Evolutionary conservation across 1,140 invertebrate species (phyloP).

Genomic region (Myzus persicae): DNA sequence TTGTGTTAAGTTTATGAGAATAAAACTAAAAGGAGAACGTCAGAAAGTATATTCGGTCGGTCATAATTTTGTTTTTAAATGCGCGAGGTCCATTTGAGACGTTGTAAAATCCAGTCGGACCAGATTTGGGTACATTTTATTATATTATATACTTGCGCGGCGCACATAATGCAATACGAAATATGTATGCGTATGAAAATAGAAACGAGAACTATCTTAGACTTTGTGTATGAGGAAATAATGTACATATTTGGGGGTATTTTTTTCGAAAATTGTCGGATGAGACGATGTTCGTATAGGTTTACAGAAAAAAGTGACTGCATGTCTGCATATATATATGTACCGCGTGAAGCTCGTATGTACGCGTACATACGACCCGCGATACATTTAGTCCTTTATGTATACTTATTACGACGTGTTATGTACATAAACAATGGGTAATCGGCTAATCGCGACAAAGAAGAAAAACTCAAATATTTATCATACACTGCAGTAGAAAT

Average conservation of each 20-base stretch:
- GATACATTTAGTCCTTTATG: not conserved
- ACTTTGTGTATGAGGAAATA: not conserved
- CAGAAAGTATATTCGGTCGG: not conserved
- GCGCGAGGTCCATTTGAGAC: not conserved
- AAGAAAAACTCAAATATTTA: not conserved
- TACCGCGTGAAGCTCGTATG: too few species aligned
- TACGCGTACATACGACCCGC: too few species aligned
- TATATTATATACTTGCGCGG: not conserved
- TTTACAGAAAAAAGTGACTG: not conserved
- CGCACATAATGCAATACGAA: not conserved
- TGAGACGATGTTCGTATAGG: not conserved
- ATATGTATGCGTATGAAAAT: not conserved
- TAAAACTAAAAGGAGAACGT: not conserved
- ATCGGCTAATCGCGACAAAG: not conserved
- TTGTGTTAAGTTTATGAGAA: not conserved
- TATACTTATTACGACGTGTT: not conserved
- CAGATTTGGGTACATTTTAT: conserved; percentile 19
- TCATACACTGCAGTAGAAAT: not conserved
- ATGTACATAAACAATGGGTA: not conserved
- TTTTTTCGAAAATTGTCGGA: not conserved
- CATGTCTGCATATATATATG: too few species aligned
- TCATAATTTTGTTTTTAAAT: conserved; percentile 35
- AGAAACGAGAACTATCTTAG: conserved; percentile 8
- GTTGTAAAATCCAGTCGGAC: conserved; percentile 4
- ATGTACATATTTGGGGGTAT: not conserved